Evolutionary conservation across 2,113 vertebrate genomes (phyloP).

Genomic region (Sturnira hondurensis): DNA sequence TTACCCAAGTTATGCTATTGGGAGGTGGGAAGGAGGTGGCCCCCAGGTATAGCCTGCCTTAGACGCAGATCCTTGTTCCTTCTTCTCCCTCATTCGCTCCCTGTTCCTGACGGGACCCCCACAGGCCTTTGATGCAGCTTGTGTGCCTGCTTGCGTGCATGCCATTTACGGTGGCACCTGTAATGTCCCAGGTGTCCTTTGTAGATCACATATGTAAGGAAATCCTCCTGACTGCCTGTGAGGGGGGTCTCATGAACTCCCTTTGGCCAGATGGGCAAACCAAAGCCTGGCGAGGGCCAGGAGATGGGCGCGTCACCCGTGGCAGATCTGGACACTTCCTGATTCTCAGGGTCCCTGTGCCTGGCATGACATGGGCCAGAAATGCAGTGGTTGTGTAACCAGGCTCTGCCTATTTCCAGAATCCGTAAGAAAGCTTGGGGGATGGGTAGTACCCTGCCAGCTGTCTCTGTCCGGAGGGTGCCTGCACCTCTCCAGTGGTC

Average conservation of each 20-base stretch:
- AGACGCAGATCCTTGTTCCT: too few species aligned
- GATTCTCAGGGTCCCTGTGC: not conserved
- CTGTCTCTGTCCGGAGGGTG: not conserved
- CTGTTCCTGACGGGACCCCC: not conserved
- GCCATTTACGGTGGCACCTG: not conserved
- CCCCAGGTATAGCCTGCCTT: not conserved
- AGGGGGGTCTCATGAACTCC: not conserved
- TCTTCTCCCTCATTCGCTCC: not conserved
- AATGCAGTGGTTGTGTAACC: not conserved
- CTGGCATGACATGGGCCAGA: not conserved
- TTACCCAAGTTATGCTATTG: not conserved
- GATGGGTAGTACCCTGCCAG: too few species aligned
- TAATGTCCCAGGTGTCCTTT: not conserved
- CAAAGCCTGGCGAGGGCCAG: not conserved
- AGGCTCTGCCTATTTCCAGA: not conserved
- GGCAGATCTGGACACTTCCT: not conserved
- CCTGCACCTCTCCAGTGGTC: fast-evolving
- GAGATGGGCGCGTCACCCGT: fast-evolving
- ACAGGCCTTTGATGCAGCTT: not conserved
- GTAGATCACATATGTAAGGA: not conserved
- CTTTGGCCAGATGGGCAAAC: not conserved
- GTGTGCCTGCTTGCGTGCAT: not conserved
- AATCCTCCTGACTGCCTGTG: not conserved
- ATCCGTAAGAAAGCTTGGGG: not conserved
- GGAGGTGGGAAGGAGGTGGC: too few species aligned